phyloP scores from a whole-genome alignment of 2,888 invertebrate species.

The Eristalinus sepulchralis region DNA sequence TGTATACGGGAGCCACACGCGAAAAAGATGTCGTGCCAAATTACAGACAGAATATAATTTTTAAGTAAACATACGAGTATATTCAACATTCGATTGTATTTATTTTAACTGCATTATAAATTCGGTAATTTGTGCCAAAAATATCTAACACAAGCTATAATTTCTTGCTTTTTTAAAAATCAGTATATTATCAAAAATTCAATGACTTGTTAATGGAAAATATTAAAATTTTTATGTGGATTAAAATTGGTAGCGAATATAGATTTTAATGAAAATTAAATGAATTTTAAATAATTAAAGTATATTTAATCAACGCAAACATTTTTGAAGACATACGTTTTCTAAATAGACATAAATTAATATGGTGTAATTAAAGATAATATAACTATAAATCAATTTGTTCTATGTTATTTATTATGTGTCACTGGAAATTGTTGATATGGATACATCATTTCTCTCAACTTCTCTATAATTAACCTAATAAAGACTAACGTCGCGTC shows the following conservation, averaged over 20 bases:
- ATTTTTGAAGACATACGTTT: slow-evolving; percentile 21
- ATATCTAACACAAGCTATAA: not conserved
- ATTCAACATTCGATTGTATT: not conserved
- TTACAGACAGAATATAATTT: not conserved
- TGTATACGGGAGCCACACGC: not conserved
- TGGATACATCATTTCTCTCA: not conserved
- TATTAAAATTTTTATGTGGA: slow-evolving; percentile 51
- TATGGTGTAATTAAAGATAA: slow-evolving; percentile 28
- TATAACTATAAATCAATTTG: not conserved
- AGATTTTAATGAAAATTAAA: slow-evolving; percentile 38
- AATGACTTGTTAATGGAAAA: slow-evolving; percentile 32
- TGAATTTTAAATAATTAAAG: slow-evolving; percentile 16
- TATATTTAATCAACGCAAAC: slow-evolving; percentile 35
- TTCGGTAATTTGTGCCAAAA: not conserved
- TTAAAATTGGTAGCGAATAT: slow-evolving; percentile 50
- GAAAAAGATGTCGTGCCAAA: slow-evolving; percentile 6
- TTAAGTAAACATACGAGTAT: not conserved
- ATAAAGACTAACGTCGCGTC: too few species aligned
- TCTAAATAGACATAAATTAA: slow-evolving; percentile 22
- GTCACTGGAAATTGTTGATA: not conserved
- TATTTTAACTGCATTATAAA: not conserved
- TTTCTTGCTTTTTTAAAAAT: not conserved
- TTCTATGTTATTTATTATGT: not conserved
- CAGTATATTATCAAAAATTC: slow-evolving; percentile 29
- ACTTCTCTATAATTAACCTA: too few species aligned